Evolutionary conservation across 2,113 vertebrate genomes (phyloP).

Genomic region (Pontoporia blainvillei): DNA sequence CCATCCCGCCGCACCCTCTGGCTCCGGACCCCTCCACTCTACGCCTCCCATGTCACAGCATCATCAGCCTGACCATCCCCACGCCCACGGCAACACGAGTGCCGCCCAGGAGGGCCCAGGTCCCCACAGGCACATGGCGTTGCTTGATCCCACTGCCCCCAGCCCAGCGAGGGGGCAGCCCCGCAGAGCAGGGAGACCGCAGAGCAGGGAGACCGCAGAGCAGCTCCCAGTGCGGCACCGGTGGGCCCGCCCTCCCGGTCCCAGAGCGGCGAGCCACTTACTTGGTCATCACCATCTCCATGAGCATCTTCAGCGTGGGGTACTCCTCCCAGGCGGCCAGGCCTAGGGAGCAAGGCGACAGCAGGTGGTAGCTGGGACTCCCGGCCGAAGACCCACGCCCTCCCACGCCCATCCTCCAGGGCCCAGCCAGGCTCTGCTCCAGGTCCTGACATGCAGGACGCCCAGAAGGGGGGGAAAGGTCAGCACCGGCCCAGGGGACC

Average conservation of each 20-base stretch:
- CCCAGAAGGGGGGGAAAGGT: neutral
- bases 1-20: too few relatives aligned
- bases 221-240: rapidly evolving
- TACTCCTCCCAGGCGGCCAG: conserved; percentile 97
- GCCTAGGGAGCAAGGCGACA: conserved; percentile 77
- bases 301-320: conserved; percentile 98
- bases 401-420: rapidly evolving
- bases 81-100: too few relatives aligned
- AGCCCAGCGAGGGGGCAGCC: too few relatives aligned
- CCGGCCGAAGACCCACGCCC: rapidly evolving
- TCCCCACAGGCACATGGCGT: too few relatives aligned
- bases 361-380: rapidly evolving
- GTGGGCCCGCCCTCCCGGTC: rapidly evolving
- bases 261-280: conserved; percentile 75
- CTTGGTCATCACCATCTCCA: conserved; percentile 99
- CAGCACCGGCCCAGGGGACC: rapidly evolving
- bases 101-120: too few relatives aligned
- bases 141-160: neutral
- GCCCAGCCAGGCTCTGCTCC: neutral
- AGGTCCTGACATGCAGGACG: rapidly evolving
- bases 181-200: neutral
- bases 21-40: too few relatives aligned
- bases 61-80: too few relatives aligned
- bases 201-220: neutral
- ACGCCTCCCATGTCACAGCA: too few relatives aligned